A percentile compares a stretch with the other conserved stretches of the same genome.
Evolutionary conservation across 2,113 vertebrate species (phyloP).

Genomic region (Austrofundulus limnaeus): DNA sequence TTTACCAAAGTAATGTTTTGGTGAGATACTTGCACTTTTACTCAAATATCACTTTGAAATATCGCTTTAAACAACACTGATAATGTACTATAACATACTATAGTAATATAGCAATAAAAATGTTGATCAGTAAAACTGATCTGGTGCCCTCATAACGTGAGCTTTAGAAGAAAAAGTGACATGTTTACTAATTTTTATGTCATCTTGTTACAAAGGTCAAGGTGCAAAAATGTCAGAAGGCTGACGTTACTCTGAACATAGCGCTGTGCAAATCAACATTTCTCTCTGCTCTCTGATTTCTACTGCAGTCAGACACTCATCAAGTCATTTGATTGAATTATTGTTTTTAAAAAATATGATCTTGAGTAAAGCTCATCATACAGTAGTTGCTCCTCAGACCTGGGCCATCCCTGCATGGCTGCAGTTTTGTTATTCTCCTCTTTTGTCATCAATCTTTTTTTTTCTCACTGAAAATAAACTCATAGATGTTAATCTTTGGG

Average conservation of each 20-base stretch:
- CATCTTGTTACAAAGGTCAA: no score
- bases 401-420: not conserved
- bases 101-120: no score
- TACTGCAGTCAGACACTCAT: slow-evolving; percentile 32
- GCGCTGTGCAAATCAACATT: not conserved
- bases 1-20: no score
- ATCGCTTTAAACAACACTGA: no score
- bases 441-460: not conserved
- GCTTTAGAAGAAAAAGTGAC: no score
- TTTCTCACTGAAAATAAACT: slow-evolving; percentile 2
- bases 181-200: no score
- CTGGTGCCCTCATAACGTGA: no score
- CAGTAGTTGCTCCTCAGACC: slow-evolving; percentile 20
- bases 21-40: no score
- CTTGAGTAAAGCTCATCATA: slow-evolving; percentile 51
- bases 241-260: slow-evolving; percentile 6
- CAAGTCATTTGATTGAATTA: slow-evolving; percentile 54
- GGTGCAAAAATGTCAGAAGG: no score
- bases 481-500: not conserved
- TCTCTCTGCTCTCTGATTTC: slow-evolving; percentile 31
- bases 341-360: slow-evolving; percentile 28
- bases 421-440: slow-evolving; percentile 23
- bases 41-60: no score
- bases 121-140: no score
- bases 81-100: no score